These are phyloP conservation scores for Sinocyclocheilus anophthalmus DNA, from an alignment of 2,113 vertebrate genomes.

Conservation along the genomic window DNA sequence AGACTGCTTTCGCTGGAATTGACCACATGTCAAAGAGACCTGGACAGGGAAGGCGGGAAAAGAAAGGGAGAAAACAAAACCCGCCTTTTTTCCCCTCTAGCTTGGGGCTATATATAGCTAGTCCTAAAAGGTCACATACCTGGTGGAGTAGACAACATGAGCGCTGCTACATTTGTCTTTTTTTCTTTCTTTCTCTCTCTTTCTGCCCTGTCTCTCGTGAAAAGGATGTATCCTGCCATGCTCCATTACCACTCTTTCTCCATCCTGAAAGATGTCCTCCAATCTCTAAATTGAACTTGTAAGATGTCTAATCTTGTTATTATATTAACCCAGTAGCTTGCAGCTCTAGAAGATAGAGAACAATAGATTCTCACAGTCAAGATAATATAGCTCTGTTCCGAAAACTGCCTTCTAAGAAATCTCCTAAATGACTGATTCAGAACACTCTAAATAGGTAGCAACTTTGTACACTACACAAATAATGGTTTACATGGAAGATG, in stretches of 20 bases:
- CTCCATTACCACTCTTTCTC: slow-evolving; percentile 54
- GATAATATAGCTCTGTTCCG: not conserved
- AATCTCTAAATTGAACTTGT: slow-evolving; percentile 32
- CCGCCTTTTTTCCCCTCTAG: slow-evolving; percentile 36
- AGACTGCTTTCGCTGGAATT: slow-evolving; percentile 62
- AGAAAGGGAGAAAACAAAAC: slow-evolving; percentile 10
- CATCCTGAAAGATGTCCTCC: slow-evolving; percentile 42
- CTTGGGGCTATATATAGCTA: slow-evolving; percentile 69
- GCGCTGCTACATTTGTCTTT: slow-evolving; percentile 53
- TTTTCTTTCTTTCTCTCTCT: not conserved
- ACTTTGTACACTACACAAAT: not conserved
- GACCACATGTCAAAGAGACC: slow-evolving; percentile 62
- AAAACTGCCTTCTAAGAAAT: not conserved
- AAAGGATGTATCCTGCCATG: slow-evolving; percentile 50
- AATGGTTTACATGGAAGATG: too few species aligned
- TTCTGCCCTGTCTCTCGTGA: slow-evolving; percentile 40
- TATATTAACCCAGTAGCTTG: slow-evolving; percentile 1
- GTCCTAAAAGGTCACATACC: slow-evolving; percentile 72
- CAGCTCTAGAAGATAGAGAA: not conserved
- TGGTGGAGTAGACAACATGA: slow-evolving; percentile 55
- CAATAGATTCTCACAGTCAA: not conserved
- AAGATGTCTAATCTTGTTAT: slow-evolving; percentile 13
- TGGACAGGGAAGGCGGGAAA: slow-evolving; percentile 51
- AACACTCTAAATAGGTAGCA: not conserved
- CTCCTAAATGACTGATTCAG: not conserved